Evolutionary conservation across 2,113 vertebrate species (phyloP), one percentile per base, ranked within the genome.

Genomic region (Eolophus roseicapilla): DNA sequence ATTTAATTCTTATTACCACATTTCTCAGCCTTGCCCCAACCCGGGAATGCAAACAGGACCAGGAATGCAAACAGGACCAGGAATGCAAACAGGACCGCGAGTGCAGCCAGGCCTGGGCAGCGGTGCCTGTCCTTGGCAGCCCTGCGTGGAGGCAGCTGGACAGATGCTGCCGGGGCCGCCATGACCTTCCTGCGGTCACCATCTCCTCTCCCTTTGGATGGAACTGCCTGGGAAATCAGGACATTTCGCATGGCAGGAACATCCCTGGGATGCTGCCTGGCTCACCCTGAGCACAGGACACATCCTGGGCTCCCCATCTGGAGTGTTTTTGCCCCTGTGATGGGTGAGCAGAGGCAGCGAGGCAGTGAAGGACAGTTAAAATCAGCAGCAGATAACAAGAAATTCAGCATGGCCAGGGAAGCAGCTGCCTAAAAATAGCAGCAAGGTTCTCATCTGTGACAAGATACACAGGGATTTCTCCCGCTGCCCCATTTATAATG

Each of bases 1-100:
- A 93, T 95, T 82, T 55, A 37, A 64, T 91, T 96, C 92, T 96
- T 95, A 87, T 97, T 94, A 95, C 93, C 74, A 65, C 82, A 50
- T 83, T 95, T 95, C 77, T 59, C 63, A 91, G 82, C 91, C 93
- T 94, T 64, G 60, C 92, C 89, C 93, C 91, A 53, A 3, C 39
- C 80, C 21, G 28, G 87, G 94, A 94, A 92, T 31, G 82, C 94
- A 95, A 95, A 88, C 39, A 93, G 89, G 67, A 68, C 78, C 21
- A 28, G 87, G 94, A 94, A 92, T 31, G 82, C 94, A 95, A 95
- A 88, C 39, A 93, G 89, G 67, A 68, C 80, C 20, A 25, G 87
- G 94, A 94, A 92, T 31, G 82, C 94, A 95, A 95, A 88, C 39
- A 93, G 89, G 67, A 68, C 70, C 10, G 46, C 0, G 37, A 70